These are phyloP conservation scores for Oryzias melastigma DNA, from an alignment of 2,113 vertebrate species.

Conservation along the genomic window DNA sequence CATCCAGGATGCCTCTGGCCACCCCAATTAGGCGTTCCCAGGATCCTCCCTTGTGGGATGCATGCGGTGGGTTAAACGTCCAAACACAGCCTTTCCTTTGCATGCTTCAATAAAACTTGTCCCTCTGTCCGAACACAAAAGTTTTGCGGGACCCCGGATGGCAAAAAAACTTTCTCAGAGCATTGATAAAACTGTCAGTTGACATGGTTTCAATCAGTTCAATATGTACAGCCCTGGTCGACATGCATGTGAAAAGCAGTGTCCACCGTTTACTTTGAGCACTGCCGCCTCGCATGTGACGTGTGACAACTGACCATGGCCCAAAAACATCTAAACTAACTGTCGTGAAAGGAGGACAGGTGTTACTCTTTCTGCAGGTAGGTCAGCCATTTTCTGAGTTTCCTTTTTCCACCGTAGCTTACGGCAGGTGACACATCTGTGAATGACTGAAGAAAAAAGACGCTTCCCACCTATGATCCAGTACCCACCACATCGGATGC, in stretches of 20 bases:
- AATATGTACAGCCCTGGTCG: neutral
- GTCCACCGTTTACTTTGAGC: neutral
- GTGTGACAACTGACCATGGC: slow-evolving; percentile 1
- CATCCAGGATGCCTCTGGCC: slow-evolving; percentile 5
- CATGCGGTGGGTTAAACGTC: slow-evolving; percentile 6
- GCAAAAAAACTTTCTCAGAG: neutral
- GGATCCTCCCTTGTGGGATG: neutral
- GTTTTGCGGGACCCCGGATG: neutral
- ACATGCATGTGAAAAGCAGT: neutral
- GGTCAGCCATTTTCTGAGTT: neutral
- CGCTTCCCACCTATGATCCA: neutral
- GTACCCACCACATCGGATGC: neutral
- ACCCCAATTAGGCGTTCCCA: slow-evolving; percentile 15
- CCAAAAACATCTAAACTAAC: neutral
- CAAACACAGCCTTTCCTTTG: slow-evolving; percentile 4
- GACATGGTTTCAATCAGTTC: neutral
- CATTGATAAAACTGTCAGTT: slow-evolving; percentile 1
- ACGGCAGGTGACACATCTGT: neutral
- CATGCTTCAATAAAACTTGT: slow-evolving; percentile 2
- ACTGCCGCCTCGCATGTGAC: neutral
- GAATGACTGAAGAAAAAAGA: neutral
- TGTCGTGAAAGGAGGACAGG: neutral
- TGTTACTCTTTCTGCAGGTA: neutral
- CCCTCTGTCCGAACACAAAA: neutral
- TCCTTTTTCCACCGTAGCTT: neutral